These are phyloP conservation scores for Huso huso DNA, from an alignment of 2,797 vertebrate species.

Conservation along the genomic window DNA sequence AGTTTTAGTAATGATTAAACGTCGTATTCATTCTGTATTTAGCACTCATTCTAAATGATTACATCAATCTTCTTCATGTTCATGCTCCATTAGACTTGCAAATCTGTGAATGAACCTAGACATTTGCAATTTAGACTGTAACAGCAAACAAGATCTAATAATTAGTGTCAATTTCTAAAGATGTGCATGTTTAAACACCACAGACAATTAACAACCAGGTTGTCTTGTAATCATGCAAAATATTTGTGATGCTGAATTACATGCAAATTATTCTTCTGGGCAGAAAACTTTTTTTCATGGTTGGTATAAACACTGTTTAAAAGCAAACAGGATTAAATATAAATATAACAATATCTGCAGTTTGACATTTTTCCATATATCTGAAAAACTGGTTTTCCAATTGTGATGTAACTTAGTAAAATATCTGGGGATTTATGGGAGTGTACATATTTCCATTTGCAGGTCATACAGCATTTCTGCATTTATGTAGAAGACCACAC, in stretches of 20 bases:
- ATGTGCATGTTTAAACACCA: slow-evolving; percentile 65
- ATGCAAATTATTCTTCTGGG: slow-evolving; percentile 54
- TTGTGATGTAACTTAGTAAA: too few relatives aligned
- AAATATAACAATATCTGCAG: too few relatives aligned
- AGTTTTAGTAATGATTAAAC: slow-evolving; percentile 52
- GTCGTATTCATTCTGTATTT: slow-evolving; percentile 51
- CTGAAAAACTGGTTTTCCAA: too few relatives aligned
- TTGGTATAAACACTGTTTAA: neutral
- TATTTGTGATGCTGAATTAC: slow-evolving; percentile 38
- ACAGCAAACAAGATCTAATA: slow-evolving; percentile 68
- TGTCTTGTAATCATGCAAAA: slow-evolving; percentile 67
- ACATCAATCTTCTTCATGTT: slow-evolving; percentile 60
- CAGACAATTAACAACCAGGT: slow-evolving; percentile 59
- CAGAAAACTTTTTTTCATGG: slow-evolving; percentile 37
- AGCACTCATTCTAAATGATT: slow-evolving; percentile 60
- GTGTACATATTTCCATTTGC: too few relatives aligned
- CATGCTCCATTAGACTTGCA: slow-evolving; percentile 73
- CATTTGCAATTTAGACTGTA: slow-evolving; percentile 62
- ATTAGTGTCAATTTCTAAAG: slow-evolving; percentile 73
- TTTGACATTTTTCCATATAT: too few relatives aligned
- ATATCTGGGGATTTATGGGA: too few relatives aligned
- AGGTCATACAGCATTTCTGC: too few relatives aligned
- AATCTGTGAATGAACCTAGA: slow-evolving; percentile 50
- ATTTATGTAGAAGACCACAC: too few relatives aligned
- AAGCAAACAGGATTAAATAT: neutral